Evolutionary conservation across 92 coral and sea anemone genomes (phyloP).

Genomic region (Montipora capitata): DNA sequence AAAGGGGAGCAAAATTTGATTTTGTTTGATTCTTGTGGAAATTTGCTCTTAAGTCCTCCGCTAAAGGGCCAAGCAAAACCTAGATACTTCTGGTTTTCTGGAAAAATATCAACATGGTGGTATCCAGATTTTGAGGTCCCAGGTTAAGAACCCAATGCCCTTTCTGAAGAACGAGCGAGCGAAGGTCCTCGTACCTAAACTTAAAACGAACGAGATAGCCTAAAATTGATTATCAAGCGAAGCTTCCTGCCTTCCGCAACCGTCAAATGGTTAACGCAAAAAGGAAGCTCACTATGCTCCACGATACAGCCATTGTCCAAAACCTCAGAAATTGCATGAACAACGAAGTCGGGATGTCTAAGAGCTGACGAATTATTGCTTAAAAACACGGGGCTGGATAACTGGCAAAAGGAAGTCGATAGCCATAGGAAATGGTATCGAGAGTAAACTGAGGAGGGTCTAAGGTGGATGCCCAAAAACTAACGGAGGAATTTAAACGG

Average conservation of each 20-base stretch:
- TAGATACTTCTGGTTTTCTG: not conserved
- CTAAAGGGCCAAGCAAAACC: not conserved
- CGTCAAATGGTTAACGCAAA: too few relatives aligned
- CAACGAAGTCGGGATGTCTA: not conserved
- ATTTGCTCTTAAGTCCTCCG: too few relatives aligned
- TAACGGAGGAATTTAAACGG: not conserved
- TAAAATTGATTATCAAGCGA: too few relatives aligned
- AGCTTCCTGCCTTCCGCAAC: too few relatives aligned
- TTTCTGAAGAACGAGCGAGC: too few relatives aligned
- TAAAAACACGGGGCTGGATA: too few relatives aligned
- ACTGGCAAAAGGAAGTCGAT: not conserved
- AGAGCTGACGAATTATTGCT: not conserved
- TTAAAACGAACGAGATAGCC: too few relatives aligned
- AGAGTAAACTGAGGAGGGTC: not conserved
- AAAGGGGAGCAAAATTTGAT: too few relatives aligned
- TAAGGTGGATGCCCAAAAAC: not conserved
- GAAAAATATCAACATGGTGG: constrained; percentile 2
- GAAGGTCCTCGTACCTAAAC: too few relatives aligned
- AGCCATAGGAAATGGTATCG: not conserved
- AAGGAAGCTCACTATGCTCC: too few relatives aligned
- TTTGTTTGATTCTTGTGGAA: too few relatives aligned
- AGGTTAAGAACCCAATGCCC: too few relatives aligned
- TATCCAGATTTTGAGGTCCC: not conserved
- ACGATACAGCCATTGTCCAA: not conserved
- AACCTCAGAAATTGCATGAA: not conserved